Evolutionary conservation across 1,140 invertebrate species (phyloP).

Genomic region (Alviniconcha marisindica): DNA sequence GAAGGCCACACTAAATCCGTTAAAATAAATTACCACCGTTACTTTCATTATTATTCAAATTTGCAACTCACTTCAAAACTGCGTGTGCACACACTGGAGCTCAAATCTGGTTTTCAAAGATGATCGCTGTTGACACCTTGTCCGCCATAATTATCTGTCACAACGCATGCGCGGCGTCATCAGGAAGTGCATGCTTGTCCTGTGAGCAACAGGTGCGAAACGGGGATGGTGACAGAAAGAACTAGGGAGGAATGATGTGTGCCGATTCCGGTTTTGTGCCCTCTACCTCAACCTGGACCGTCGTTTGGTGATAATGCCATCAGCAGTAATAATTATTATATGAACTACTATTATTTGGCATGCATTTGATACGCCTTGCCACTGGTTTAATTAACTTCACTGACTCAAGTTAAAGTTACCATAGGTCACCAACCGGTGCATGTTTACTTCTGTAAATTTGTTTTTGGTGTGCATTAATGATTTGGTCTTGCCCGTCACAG

Average conservation of each 20-base stretch:
- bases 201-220: slow-evolving; percentile 11
- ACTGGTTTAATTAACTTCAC: not conserved
- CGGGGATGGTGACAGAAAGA: too few species aligned
- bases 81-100: not conserved
- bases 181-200: slow-evolving; percentile 18
- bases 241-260: not conserved
- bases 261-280: not conserved
- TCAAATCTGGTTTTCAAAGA: not conserved
- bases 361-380: not conserved
- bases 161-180: slow-evolving; percentile 36
- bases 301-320: not conserved
- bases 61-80: not conserved
- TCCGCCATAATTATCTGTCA: slow-evolving; percentile 36
- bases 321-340: not conserved
- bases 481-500: too few species aligned
- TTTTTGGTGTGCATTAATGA: too few species aligned
- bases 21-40: not conserved
- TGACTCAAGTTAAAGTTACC: not conserved
- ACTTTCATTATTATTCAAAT: not conserved
- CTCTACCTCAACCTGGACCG: not conserved
- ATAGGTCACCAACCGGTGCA: too few species aligned
- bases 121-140: slow-evolving; percentile 16
- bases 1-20: not conserved
- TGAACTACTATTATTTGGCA: not conserved
- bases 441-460: too few species aligned